Percentiles rank a stretch among this genome's conserved stretches.
Conservation (phyloP, 1,140 invertebrate genomes). For the Luehdorfia chinensis region DNA sequence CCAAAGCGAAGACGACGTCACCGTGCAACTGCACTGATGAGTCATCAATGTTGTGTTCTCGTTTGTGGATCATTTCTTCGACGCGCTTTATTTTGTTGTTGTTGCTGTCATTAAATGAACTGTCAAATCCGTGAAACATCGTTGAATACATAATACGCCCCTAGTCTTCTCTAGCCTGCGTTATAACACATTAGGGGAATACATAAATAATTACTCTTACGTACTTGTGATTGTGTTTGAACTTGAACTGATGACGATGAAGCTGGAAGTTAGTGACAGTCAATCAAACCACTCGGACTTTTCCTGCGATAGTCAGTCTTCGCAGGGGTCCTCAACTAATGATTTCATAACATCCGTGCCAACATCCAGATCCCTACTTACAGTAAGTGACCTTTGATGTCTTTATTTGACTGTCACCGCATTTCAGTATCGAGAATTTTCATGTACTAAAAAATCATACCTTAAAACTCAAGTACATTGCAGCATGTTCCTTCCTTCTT, state of each 20-base stretch:
- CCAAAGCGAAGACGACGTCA: constrained; percentile 67
- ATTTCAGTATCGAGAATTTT: too few relatives aligned
- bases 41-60: constrained; percentile 71
- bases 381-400: constrained; percentile 41
- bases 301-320: constrained; percentile 67
- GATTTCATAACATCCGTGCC: constrained; percentile 56
- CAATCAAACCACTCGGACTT: constrained; percentile 69
- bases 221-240: constrained; percentile 30
- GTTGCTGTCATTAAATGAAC: constrained; percentile 55
- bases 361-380: constrained; percentile 48
- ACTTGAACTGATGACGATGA: constrained; percentile 64
- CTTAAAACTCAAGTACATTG: too few relatives aligned
- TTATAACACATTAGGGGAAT: constrained; percentile 27
- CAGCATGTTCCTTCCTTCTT: background rate
- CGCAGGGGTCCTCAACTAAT: constrained; percentile 68
- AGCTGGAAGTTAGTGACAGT: constrained; percentile 69
- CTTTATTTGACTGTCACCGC: too few relatives aligned
- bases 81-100: constrained; percentile 55
- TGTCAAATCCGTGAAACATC: constrained; percentile 33
- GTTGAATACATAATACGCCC: constrained; percentile 16
- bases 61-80: constrained; percentile 53
- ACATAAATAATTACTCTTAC: constrained; percentile 43
- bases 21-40: constrained; percentile 58
- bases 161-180: too few relatives aligned
- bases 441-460: too few relatives aligned